Base-by-base conservation (phyloP, 2,888 invertebrate genomes). In the Tipula helvola region DNA sequence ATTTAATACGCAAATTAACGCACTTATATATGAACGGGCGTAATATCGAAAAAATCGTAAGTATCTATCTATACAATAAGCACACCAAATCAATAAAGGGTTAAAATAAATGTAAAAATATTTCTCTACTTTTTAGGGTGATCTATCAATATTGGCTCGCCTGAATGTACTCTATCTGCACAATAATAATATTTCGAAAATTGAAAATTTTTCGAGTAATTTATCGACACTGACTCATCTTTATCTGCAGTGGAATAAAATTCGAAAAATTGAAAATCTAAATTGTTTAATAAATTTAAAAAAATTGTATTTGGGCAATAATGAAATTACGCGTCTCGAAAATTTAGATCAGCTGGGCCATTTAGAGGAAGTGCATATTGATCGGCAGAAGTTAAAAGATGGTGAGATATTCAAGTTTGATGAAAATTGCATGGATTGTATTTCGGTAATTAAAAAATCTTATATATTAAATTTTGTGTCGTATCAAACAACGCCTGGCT, bases 191-290 rank as follows among this genome's bases (percentile, higher is more conserved):
- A 95, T 98, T 88, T 91, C 93, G 0, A 94, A 94, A 90, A 94
- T 98, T 36, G 93, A 95, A 90, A 96, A 96, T 89, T 90, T 98
- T 7, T 92, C 94, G 86, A 71, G 10, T 71, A 90, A 92, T 36
- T 92, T 96, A 3, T 92, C 91, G 86, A 94, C 95, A 88, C 90
- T 96, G 83, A 95, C 94, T 1, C 94, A 95, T 88, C 91, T 95
- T 85, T 96, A 94, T 90, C 90, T 96, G 16, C 96, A 96, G 91
- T 96, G 95, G 92, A 97, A 97, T 90, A 94, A 94, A 90, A 95
- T 97, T 88, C 92, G 91, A 0, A 94, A 94, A 90, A 93, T 97
- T 1, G 93, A 95, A 89, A 95, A 95, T 86, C 90, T 97, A 71
- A 90, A 93, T 13, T 90, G 90, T 28, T 91, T 96, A 87, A 91